phyloP scores from a whole-genome alignment of 2,113 vertebrate genomes.

The Athene cunicularia region DNA sequence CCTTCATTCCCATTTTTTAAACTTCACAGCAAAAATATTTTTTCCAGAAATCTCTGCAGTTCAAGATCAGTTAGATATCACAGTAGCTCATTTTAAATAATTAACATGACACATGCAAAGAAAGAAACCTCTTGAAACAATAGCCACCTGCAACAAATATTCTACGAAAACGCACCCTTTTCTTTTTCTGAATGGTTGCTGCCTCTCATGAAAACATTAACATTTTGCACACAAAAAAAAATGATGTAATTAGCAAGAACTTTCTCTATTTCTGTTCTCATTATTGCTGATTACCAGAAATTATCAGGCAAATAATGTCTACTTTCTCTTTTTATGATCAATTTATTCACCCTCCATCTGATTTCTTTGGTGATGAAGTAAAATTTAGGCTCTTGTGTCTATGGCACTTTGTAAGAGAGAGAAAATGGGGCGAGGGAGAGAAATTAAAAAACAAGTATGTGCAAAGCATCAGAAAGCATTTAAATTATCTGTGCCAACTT shows the following conservation, averaged over 20 bases:
- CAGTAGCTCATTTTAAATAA: background rate
- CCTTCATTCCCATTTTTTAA: constrained; percentile 21
- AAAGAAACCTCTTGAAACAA: constrained; percentile 8
- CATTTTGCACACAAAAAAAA: constrained; percentile 36
- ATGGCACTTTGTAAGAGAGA: background rate
- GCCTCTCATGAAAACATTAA: constrained; percentile 42
- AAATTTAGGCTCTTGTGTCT: constrained; percentile 27
- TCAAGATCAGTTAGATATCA: background rate
- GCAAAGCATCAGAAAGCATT: constrained; percentile 2
- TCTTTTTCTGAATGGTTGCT: background rate
- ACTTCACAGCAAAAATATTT: background rate
- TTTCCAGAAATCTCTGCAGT: background rate
- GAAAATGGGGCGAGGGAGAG: background rate
- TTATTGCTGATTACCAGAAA: constrained; percentile 68
- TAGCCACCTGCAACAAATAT: constrained; percentile 3
- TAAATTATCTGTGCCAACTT: background rate
- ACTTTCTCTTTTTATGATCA: constrained; percentile 48
- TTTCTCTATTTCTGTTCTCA: constrained; percentile 60
- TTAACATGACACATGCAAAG: background rate
- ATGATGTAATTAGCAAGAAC: constrained; percentile 39
- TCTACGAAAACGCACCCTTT: background rate
- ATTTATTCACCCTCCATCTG: constrained; percentile 45
- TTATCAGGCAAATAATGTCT: constrained; percentile 51
- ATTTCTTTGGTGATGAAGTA: constrained; percentile 45
- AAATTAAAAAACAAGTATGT: constrained; percentile 20